Base-by-base conservation (phyloP, 2,797 vertebrate genomes). In the Mormyrops attenuatus region DNA sequence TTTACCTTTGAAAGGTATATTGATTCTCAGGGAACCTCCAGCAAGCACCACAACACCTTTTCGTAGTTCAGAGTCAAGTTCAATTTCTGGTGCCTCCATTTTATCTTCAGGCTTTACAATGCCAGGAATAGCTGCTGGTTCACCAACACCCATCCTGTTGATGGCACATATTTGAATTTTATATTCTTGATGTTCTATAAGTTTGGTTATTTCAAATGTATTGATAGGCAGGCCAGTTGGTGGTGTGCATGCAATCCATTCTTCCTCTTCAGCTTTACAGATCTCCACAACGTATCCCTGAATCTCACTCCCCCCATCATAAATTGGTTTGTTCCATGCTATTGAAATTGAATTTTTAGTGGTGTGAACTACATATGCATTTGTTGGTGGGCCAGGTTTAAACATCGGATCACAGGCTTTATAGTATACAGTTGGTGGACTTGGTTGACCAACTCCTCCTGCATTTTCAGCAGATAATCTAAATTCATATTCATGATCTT, bases 401-500 rank as follows among this genome's bases (percentile, higher is more conserved):
- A 99, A 99, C 88, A 97, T 96, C 0, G 98, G 98, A 93, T 99
- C 99, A 93, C 97, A 98, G 90, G 98, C 99, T 95, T 99, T 99
- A 91, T 96, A 96, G 92, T 98, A 99, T 88, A 95, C 90, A 91
- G 97, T 97, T 92, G 96, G 89, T 91, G 96, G 96, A 92, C 98
- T 98, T 93, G 98, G 96, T 90, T 97, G 96, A 93, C 99, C 97
- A 88, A 98, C 92, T 93, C 98, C 99, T 93, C 97, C 99, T 93
- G 96, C 96, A 95, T 99, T 99, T 96, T 99, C 99, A 95, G 99
- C 98, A 94, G 98, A 98, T 91, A 99, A 93, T 93, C 96, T 97
- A 93, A 98, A 99, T 95, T 99, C 99, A 93, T 99, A 99, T 91
- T 99, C 98, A 93, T 99, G 99, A 90, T 98, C 99, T 93, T 98